Conservation (phyloP, 2,888 invertebrate genomes). For the Papilio gigon region DNA sequence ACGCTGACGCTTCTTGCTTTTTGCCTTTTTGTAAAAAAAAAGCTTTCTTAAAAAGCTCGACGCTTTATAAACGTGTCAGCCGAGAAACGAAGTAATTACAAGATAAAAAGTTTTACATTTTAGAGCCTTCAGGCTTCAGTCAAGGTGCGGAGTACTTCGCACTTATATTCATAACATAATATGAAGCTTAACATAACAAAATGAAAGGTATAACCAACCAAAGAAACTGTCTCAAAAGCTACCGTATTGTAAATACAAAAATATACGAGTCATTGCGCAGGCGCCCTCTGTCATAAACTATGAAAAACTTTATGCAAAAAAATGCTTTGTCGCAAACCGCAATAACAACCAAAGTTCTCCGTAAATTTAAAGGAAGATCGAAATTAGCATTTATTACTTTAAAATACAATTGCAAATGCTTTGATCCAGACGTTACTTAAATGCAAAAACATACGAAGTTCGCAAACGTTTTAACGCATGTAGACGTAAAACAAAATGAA, state of each 20-base stretch:
- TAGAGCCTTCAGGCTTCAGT: too few relatives aligned
- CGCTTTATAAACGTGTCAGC: conserved; percentile 16
- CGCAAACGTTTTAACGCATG: conserved; percentile 23
- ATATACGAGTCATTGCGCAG: conserved; percentile 52
- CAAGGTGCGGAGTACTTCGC: too few relatives aligned
- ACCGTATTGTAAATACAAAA: conserved; percentile 42
- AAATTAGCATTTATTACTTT: conserved; percentile 9
- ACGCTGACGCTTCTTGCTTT: conserved; percentile 33
- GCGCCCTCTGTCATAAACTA: conserved; percentile 48
- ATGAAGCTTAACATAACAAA: neutral
- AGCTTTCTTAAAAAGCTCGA: conserved; percentile 39
- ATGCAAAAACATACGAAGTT: neutral
- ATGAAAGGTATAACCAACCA: neutral
- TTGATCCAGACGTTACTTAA: neutral
- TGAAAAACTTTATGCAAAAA: conserved; percentile 42
- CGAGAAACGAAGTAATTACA: neutral
- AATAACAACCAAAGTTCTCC: conserved; percentile 33
- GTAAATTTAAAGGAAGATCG: neutral
- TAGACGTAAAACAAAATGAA: neutral
- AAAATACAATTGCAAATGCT: neutral
- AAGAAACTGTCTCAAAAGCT: conserved; percentile 35
- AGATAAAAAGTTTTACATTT: neutral
- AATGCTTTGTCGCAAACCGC: conserved; percentile 52
- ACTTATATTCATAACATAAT: too few relatives aligned
- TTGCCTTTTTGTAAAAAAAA: conserved; percentile 10